These are phyloP conservation scores for Linnaemya tessellans DNA, from an alignment of 2,888 invertebrate species.

Conservation along the genomic window DNA sequence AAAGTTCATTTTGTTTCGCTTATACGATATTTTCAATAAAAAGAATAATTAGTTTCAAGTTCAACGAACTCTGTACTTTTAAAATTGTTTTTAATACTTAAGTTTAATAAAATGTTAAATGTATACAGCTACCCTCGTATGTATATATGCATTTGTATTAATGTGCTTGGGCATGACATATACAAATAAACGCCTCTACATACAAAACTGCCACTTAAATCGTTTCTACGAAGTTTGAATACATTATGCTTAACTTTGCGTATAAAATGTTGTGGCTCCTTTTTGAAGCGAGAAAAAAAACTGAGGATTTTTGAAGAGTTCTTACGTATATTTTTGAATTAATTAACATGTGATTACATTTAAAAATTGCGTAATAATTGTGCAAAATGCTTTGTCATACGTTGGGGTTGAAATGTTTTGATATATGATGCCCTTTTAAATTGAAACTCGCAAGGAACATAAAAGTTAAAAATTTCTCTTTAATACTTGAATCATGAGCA, in stretches of 20 bases:
- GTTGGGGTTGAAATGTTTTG: not conserved
- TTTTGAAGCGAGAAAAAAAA: not conserved
- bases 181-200: slow-evolving; percentile 12
- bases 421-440: not conserved
- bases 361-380: slow-evolving; percentile 32
- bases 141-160: not conserved
- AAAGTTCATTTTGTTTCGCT: no score
- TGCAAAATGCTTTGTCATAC: not conserved
- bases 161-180: not conserved
- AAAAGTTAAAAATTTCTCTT: not conserved
- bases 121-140: not conserved
- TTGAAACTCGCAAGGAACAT: not conserved
- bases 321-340: slow-evolving; percentile 12
- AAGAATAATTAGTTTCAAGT: no score
- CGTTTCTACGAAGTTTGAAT: slow-evolving; percentile 32
- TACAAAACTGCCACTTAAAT: slow-evolving; percentile 47
- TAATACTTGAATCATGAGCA: not conserved
- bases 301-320: not conserved
- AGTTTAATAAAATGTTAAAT: no score
- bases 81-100: no score
- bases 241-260: slow-evolving; percentile 32
- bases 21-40: no score
- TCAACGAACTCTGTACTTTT: no score
- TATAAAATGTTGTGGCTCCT: slow-evolving; percentile 22
- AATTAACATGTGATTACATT: slow-evolving; percentile 6